Evolutionary conservation across 2,888 invertebrate genomes (phyloP), one percentile per base, ranked within the genome.

Genomic region (Euplexia lucipara): DNA sequence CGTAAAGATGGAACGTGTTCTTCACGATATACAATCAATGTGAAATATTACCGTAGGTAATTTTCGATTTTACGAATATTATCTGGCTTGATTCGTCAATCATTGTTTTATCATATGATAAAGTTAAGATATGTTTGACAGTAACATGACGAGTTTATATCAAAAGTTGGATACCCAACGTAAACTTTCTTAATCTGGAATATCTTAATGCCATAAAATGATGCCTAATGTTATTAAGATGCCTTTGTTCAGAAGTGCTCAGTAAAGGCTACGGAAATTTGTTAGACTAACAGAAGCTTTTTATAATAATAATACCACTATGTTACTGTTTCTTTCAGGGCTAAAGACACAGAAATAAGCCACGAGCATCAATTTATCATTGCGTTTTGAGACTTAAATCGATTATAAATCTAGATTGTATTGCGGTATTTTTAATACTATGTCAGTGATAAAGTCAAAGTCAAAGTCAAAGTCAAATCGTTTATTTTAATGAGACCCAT

Each of bases 1-100:
- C 26, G 51, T 34, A 30, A 39, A 9, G 32, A 54, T 54, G 32
- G 12, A 49, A 71, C 41, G 10, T 42, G 30, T 70, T 47, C 26
- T 60, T 35, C 41, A 37, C 14, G 12, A 45, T 34, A 8, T 3
- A 14, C 18, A 26, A 34, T 64, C 45, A n/a, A 18, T 37, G 9
- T 26, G 18, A 37, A 16, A 59, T 39, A 58, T 39, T 35, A 35
- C 37, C 12, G 34, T 44, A 45, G 18, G 10, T 58, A 34, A 69
- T 69, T 34, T 9, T 22, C n/a, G 30, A 68, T 63, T 53, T 71
- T 63, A 64, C 39, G 32, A 53, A 54, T 41, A 9, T 10, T 32
- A 45, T 70, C 42, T 61, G 1, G 35, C 63, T 63, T 63, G 45
- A 54, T 71, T 71, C 45, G 16, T 30, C 65, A 71, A 72, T 72